These are phyloP conservation scores for Mizuhopecten yessoensis DNA, from an alignment of 1,140 invertebrate genomes.

Conservation along the genomic window DNA sequence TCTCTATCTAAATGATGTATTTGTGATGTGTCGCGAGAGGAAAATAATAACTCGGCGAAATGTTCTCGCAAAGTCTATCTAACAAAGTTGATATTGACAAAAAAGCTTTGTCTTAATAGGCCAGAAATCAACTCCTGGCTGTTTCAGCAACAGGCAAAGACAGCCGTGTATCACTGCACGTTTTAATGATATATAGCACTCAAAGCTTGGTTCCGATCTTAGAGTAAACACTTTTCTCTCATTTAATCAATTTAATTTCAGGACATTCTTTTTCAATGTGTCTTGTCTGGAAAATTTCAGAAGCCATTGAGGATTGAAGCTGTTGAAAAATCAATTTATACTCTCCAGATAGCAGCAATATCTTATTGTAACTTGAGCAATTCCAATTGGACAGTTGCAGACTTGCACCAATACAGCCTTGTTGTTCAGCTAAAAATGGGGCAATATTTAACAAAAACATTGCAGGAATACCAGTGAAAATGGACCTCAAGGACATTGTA, in stretches of 20 bases:
- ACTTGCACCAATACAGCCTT: not conserved
- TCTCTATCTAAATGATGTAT: too few species aligned
- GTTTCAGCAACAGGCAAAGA: slow-evolving; percentile 31
- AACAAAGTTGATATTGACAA: not conserved
- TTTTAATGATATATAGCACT: not conserved
- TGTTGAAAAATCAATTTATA: slow-evolving; percentile 28
- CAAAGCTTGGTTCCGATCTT: not conserved
- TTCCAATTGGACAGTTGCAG: not conserved
- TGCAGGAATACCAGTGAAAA: not conserved
- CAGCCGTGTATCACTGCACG: not conserved
- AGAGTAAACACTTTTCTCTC: not conserved
- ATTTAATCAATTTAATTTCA: slow-evolving; percentile 35
- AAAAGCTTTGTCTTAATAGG: slow-evolving; percentile 2
- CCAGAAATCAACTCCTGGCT: not conserved
- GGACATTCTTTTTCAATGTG: slow-evolving; percentile 17
- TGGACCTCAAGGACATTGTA: not conserved
- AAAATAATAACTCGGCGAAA: not conserved
- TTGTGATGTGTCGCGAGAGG: too few species aligned
- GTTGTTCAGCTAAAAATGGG: not conserved
- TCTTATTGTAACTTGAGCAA: slow-evolving; percentile 32
- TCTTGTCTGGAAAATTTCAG: slow-evolving; percentile 33
- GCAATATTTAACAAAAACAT: not conserved
- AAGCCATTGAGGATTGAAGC: not conserved
- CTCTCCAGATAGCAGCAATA: not conserved
- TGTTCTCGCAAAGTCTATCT: not conserved